These are phyloP conservation scores for Ianthella basta DNA, from an alignment of 37 sponge, comb jelly and placozoan genomes.

Conservation along the genomic window DNA sequence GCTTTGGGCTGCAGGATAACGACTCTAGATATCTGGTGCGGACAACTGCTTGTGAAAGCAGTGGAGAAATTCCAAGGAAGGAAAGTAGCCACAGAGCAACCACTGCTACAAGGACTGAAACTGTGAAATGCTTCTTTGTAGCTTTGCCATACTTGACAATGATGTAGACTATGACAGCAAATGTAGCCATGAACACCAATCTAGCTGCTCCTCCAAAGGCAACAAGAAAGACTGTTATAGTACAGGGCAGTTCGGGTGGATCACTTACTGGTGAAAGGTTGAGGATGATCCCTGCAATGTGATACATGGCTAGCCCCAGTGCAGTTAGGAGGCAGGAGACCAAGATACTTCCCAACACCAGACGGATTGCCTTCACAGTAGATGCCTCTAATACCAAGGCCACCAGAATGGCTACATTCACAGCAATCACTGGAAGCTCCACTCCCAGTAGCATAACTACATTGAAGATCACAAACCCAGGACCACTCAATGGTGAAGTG, in stretches of 20 bases:
- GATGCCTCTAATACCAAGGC: background rate
- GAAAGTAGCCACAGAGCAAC: background rate
- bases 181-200: background rate
- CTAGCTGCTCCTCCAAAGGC: background rate
- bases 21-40: no score
- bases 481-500: no score
- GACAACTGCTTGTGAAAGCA: background rate
- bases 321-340: background rate
- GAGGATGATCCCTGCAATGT: conserved; percentile 23
- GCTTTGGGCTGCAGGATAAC: background rate
- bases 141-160: background rate
- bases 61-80: background rate
- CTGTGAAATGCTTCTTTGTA: no score
- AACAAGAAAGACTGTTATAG: background rate
- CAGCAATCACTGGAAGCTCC: background rate
- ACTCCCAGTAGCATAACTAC: background rate
- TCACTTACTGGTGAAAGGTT: background rate
- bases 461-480: background rate
- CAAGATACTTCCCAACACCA: background rate
- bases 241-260: background rate
- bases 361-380: background rate
- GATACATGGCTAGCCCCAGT: conserved; percentile 2
- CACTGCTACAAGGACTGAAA: background rate
- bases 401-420: background rate
- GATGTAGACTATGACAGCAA: background rate